Base-by-base conservation (phyloP, 2,888 invertebrate species). In the Folsomia manolachei region DNA sequence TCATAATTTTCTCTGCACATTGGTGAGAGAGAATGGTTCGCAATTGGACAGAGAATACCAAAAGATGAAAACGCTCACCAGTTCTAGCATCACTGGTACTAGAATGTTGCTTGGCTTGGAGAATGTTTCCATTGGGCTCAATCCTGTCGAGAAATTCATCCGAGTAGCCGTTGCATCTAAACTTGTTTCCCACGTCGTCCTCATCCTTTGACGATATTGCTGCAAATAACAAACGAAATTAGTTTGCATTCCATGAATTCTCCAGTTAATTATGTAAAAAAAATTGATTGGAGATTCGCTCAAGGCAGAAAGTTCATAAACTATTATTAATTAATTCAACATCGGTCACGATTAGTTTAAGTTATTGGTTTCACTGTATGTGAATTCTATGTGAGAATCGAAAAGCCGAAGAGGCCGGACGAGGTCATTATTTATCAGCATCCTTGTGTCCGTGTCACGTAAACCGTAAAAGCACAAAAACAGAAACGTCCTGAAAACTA, bases 131-230 rank as follows among this genome's bases (percentile, higher is more conserved):
- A 86, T 94, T 95, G 83, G 92, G 93, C 87, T 95, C 95, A 83
- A 94, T 89, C 84, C 94, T 89, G 86, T 95, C 94, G 84, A 95
- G 89, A 87, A 92, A 95, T 87, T 95, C 94, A 83, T 94, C 94
- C 73, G 94, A 94, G 88, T 93, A 95, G 80, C 94, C 94, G 87
- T 94, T 94, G 87, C 92, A 93, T 79, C 93, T 90, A 85, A 94
- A 89, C 88, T 92, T 94, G 84, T 89, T 90, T 83, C 88, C 88
- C 82, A 90, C 90, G 86, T 92, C 88, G 87, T 90, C 88, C 84
- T 95, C 95, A 87, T 95, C 95, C 87, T 95, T 94, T 84, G 94
- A 91, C 84, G 94, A 91, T 84, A 92, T 93, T 83, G 95, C 95
- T 95, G 88, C 27, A 90, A 88, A 85, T 83, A 85, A 80, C 82